phyloP scores from a whole-genome alignment of 2,113 vertebrate genomes.

The Prochilodus magdalenae region DNA sequence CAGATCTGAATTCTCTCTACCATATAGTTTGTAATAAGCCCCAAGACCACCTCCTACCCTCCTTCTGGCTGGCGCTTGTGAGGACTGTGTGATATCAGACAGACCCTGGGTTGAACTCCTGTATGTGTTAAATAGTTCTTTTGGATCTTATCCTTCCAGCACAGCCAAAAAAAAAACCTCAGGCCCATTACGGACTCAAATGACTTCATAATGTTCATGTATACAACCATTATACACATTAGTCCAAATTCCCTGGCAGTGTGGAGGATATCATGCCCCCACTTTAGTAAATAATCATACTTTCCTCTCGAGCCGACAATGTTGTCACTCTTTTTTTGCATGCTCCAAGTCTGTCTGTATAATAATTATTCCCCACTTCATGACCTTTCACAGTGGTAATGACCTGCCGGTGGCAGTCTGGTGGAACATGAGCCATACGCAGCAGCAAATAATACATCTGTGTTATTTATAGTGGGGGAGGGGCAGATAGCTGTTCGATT shows the following conservation, averaged over 20 bases:
- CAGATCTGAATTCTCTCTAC: constrained; percentile 19
- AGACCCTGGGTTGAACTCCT: constrained; percentile 32
- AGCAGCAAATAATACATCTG: neutral
- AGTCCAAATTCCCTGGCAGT: constrained; percentile 18
- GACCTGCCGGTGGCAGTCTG: constrained; percentile 6
- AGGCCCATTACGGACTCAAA: constrained; percentile 45
- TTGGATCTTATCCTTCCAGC: constrained; percentile 19
- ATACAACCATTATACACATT: constrained; percentile 17
- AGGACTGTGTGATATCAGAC: constrained; percentile 34
- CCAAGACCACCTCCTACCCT: constrained; percentile 1
- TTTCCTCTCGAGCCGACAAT: constrained; percentile 24
- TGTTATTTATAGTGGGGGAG: constrained; percentile 9
- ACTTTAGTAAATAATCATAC: constrained; percentile 33
- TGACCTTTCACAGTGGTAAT: constrained; percentile 23
- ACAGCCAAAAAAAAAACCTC: constrained; percentile 23
- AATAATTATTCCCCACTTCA: constrained; percentile 39
- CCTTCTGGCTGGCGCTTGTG: neutral
- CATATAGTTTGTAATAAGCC: constrained; percentile 1
- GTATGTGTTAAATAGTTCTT: constrained; percentile 23
- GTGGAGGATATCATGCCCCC: constrained; percentile 23
- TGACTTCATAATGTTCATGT: constrained; percentile 36
- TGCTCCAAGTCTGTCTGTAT: constrained; percentile 6
- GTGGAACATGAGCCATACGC: constrained; percentile 18
- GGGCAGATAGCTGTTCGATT: neutral
- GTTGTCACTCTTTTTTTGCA: constrained; percentile 24